Evolutionary conservation across 2,113 vertebrate species (phyloP).

Genomic region (Arizona elegans): DNA sequence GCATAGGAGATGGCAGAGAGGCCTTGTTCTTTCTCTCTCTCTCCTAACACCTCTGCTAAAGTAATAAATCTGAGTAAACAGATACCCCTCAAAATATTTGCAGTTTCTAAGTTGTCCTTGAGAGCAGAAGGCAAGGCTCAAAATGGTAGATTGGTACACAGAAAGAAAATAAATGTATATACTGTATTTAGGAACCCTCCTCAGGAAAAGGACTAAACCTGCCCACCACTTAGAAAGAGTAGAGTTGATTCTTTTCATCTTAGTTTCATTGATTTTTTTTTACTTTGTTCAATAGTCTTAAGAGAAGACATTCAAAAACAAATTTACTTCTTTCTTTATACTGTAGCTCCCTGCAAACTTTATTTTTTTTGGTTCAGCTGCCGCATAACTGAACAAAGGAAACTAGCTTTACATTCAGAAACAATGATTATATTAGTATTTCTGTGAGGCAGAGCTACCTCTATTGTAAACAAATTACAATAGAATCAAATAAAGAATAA

Average conservation of each 20-base stretch:
- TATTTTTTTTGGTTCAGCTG: neutral
- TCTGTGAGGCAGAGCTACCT: neutral
- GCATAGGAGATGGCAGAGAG: neutral
- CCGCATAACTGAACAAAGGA: neutral
- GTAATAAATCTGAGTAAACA: neutral
- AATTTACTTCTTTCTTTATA: neutral
- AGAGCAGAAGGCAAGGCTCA: neutral
- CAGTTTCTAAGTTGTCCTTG: neutral
- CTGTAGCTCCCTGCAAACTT: neutral
- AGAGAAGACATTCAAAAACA: neutral
- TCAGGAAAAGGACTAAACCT: neutral
- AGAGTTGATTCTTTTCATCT: neutral
- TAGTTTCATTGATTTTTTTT: neutral
- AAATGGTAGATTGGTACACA: neutral
- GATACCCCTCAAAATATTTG: neutral
- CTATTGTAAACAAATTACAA: neutral
- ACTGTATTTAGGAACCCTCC: neutral
- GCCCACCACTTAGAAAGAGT: neutral
- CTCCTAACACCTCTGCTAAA: neutral
- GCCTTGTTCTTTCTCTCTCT: neutral
- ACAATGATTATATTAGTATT: neutral
- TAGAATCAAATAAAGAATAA: neutral
- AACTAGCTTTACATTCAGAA: neutral
- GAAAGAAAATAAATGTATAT: neutral
- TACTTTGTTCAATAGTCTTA: neutral